Base-by-base conservation (phyloP, 2,113 vertebrate species). In the Capreolus pygargus region DNA sequence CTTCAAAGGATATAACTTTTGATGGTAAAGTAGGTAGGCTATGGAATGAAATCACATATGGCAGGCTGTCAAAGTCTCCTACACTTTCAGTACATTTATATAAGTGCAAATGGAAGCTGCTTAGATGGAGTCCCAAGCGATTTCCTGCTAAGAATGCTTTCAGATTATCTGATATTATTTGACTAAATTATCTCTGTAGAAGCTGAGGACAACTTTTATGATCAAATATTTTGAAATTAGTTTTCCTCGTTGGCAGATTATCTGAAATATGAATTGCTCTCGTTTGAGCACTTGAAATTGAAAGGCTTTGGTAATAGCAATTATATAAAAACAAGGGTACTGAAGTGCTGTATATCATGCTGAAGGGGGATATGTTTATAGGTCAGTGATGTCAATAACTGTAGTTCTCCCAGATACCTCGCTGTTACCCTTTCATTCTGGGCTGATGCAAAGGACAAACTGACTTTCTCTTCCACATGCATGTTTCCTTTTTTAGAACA, bases 51-150 rank as follows among this genome's bases (percentile, higher is more conserved):
- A 99, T 99, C 99, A 99, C 99, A 99, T 99, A 99, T 99, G 99
- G 99, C 99, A 99, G 99, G 99, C 99, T 99, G 99, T 99, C 99
- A 99, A 99, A 99, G 99, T 99, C 98, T 98, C 98, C 99, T 98
- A 99, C 99, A 99, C 99, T 99, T 99, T 99, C 98, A 99, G 99
- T 99, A 99, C 99, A 99, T 99, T 99, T 99, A 99, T 99, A 99
- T 99, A 99, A 99, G 99, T 99, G 99, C 99, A 99, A 99, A 99
- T 99, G 99, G 99, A 99, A 99, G 98, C 99, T 98, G 98, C 98
- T 98, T 98, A 98, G 98, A 99, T 98, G 98, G 97, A 98, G 98
- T 99, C 97, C 89, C 95, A 94, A 98, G 98, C 98, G 99, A 99
- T 99, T 99, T 99, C 98, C 98, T 99, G 98, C 98, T 97, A 98